Conservation (phyloP, 1,140 invertebrate genomes). For the Diorhabda carinulata region DNA sequence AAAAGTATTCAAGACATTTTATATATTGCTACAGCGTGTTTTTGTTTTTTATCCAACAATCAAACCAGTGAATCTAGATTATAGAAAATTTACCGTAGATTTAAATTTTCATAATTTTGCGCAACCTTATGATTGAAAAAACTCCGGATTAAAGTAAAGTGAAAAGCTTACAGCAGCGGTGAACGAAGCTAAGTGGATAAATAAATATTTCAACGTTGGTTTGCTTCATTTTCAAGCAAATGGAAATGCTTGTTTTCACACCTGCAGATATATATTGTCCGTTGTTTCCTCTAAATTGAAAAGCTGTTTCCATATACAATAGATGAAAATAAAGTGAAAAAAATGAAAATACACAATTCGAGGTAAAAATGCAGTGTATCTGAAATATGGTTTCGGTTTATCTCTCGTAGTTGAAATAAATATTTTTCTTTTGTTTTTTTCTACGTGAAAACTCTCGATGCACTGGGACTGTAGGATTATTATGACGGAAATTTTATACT, state of each 20-base stretch:
- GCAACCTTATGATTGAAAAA: background rate
- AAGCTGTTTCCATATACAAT: slow-evolving; percentile 21
- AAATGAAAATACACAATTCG: slow-evolving; percentile 3
- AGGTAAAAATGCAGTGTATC: slow-evolving; percentile 10
- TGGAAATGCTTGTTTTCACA: slow-evolving; percentile 32
- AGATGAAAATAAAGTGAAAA: slow-evolving; percentile 16
- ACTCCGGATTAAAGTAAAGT: background rate
- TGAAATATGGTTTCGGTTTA: slow-evolving; percentile 9
- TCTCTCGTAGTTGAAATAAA: slow-evolving; percentile 3
- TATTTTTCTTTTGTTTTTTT: slow-evolving; percentile 12
- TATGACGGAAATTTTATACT: slow-evolving; percentile 2
- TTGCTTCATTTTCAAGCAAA: slow-evolving; percentile 32
- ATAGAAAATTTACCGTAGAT: too few species aligned
- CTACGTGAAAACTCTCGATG: background rate
- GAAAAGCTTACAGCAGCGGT: slow-evolving; percentile 13
- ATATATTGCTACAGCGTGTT: too few species aligned
- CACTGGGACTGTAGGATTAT: background rate
- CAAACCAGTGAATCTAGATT: too few species aligned
- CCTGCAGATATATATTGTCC: slow-evolving; percentile 28
- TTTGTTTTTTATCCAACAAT: too few species aligned
- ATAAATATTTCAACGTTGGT: slow-evolving; percentile 35
- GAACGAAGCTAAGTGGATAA: slow-evolving; percentile 33
- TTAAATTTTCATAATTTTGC: too few species aligned
- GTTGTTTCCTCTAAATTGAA: slow-evolving; percentile 26
- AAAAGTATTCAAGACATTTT: too few species aligned